Evolutionary conservation across 2,888 invertebrate species (phyloP), one percentile per base, ranked within the genome.

Genomic region (Brachyptera risi): DNA sequence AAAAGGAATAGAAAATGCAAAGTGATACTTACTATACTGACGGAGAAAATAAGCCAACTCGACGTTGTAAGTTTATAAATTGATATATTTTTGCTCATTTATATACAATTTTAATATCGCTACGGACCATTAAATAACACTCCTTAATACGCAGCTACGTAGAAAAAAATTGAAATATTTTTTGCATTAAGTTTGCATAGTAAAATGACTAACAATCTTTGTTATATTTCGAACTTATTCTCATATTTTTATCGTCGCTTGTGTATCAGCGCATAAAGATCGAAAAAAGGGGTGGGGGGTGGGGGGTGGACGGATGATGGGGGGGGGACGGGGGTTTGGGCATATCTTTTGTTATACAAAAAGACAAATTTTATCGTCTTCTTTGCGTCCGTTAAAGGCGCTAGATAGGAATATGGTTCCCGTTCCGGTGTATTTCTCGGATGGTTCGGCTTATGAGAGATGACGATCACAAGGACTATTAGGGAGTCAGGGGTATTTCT

Each of bases 361-460:
- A n/a, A n/a, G n/a, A n/a, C n/a, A n/a, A n/a, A n/a, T n/a, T n/a
- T n/a, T n/a, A n/a, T n/a, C n/a, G 40, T 4, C 13, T 15, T 15
- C 13, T 38, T 15, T 38, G 13, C 58, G 57, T 58, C 61, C 42
- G 58, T 61, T n/a, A n/a, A n/a, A n/a, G 5, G 40, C 40, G 40
- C 40, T 17, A n/a, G 40, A 38, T 38, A 17, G 17, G 40, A 38
- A 61, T 58, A 61, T 58, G 61, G 27, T 61, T 56, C 58, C 61
- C 58, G 61, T 58, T 61, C 58, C 61, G 58, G 58, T 38, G 56
- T 57, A 51, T 57, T 61, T 61, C n/a, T 61, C 61, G 61, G 58
- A 50, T 58, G 58, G 61, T 61, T 61, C 57, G 58, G 58, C 31
- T 51, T 40, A 40, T 61, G 61, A 61, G 58, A 61, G 58, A 61